Evolutionary conservation across 2,888 invertebrate species (phyloP).

Genomic region (Hymenopus coronatus): DNA sequence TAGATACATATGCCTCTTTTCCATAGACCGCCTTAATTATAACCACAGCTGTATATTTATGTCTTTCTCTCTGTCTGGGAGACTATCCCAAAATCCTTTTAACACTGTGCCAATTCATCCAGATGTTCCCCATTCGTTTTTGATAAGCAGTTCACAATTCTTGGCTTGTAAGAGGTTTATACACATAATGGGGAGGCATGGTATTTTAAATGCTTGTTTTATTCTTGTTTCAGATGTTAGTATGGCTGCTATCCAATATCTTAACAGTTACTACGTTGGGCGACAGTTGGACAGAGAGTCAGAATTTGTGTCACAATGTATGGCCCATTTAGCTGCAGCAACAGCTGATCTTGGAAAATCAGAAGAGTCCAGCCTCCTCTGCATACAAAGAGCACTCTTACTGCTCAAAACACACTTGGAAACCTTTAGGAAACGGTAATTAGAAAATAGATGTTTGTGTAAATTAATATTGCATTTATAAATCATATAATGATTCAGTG

Average conservation of each 20-base stretch:
- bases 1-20: too few relatives aligned
- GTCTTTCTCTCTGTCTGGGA: too few relatives aligned
- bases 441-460: too few relatives aligned
- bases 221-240: conserved; percentile 67
- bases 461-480: too few relatives aligned
- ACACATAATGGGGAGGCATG: not conserved
- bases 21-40: too few relatives aligned
- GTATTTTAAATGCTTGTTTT: not conserved
- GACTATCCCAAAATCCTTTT: too few relatives aligned
- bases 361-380: conserved; percentile 80
- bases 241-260: conserved; percentile 90
- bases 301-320: conserved; percentile 90
- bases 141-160: too few relatives aligned
- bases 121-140: too few relatives aligned
- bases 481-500: too few relatives aligned
- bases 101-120: too few relatives aligned
- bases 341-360: conserved; percentile 64
- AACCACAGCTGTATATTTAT: too few relatives aligned
- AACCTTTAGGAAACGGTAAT: conserved; percentile 75
- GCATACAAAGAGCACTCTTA: conserved; percentile 85
- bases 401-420: conserved; percentile 90
- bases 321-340: conserved; percentile 85
- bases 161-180: not conserved
- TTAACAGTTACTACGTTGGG: conserved; percentile 92
- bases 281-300: conserved; percentile 87